Evolutionary conservation across 1,140 invertebrate species (phyloP).

Genomic region (Cheumatopsyche charites): DNA sequence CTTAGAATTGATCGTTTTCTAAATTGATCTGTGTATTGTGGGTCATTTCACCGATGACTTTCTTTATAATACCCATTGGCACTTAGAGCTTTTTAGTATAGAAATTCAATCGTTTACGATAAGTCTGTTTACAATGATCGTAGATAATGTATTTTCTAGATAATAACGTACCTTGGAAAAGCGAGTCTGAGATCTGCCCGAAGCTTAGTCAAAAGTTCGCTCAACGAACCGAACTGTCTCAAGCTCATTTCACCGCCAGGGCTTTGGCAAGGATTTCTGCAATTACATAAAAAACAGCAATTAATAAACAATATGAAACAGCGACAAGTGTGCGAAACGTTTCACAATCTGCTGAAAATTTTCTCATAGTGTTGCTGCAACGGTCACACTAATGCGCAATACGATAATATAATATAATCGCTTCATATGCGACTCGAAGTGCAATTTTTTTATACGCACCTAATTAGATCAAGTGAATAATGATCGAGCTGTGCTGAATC

Average conservation of each 20-base stretch:
- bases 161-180: constrained; percentile 77
- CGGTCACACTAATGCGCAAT: background rate
- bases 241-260: constrained; percentile 81
- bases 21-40: too few species aligned
- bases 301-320: constrained; percentile 14
- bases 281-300: constrained; percentile 30
- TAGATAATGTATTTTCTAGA: background rate
- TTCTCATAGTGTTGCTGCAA: background rate
- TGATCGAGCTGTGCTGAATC: background rate
- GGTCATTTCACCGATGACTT: too few species aligned
- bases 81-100: too few species aligned
- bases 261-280: constrained; percentile 56
- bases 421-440: constrained; percentile 42
- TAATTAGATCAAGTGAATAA: background rate
- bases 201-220: constrained; percentile 86
- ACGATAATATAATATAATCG: background rate
- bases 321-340: too few species aligned
- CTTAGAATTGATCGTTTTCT: too few species aligned
- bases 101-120: too few species aligned
- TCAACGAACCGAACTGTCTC: constrained; percentile 82
- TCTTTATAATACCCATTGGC: too few species aligned
- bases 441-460: constrained; percentile 7
- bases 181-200: constrained; percentile 83
- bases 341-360: constrained; percentile 50
- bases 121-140: too few species aligned